phyloP scores from a whole-genome alignment of 2,113 vertebrate genomes.

The Ameiurus melas region DNA sequence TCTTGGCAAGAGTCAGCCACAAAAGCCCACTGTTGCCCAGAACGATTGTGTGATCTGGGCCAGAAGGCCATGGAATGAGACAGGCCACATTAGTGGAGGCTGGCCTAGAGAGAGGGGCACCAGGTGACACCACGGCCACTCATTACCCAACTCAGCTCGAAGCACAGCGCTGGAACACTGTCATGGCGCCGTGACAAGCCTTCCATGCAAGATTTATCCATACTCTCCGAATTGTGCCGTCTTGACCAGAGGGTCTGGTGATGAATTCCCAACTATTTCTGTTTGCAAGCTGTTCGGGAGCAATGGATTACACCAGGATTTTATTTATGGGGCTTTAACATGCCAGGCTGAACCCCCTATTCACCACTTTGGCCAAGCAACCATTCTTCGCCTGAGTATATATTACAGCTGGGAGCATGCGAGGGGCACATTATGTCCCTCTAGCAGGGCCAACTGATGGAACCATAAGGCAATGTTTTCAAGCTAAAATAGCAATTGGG shows the following conservation, averaged over 20 bases:
- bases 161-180: slow-evolving; percentile 35
- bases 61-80: slow-evolving; percentile 38
- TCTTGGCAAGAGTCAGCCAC: slow-evolving; percentile 23
- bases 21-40: slow-evolving; percentile 31
- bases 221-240: slow-evolving; percentile 41
- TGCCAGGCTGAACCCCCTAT: slow-evolving; percentile 31
- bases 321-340: slow-evolving; percentile 57
- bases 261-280: slow-evolving; percentile 53
- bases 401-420: slow-evolving; percentile 46
- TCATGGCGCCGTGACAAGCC: slow-evolving; percentile 39
- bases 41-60: slow-evolving; percentile 32
- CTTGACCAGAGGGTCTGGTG: slow-evolving; percentile 48
- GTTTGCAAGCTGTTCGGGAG: slow-evolving; percentile 48
- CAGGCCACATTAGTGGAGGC: slow-evolving; percentile 43
- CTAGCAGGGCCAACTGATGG: slow-evolving; percentile 8
- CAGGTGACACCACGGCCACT: slow-evolving; percentile 46
- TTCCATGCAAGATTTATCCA: slow-evolving; percentile 48
- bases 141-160: slow-evolving; percentile 46
- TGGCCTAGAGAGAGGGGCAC: slow-evolving; percentile 47
- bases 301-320: slow-evolving; percentile 46
- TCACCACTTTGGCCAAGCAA: slow-evolving; percentile 35
- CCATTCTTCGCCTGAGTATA: slow-evolving; percentile 35
- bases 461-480: slow-evolving; percentile 18
- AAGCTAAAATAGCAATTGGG: slow-evolving; percentile 27
- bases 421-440: slow-evolving; percentile 27